These are phyloP conservation scores for Rhynchonycteris naso DNA, from an alignment of 2,797 vertebrate species.

Conservation along the genomic window DNA sequence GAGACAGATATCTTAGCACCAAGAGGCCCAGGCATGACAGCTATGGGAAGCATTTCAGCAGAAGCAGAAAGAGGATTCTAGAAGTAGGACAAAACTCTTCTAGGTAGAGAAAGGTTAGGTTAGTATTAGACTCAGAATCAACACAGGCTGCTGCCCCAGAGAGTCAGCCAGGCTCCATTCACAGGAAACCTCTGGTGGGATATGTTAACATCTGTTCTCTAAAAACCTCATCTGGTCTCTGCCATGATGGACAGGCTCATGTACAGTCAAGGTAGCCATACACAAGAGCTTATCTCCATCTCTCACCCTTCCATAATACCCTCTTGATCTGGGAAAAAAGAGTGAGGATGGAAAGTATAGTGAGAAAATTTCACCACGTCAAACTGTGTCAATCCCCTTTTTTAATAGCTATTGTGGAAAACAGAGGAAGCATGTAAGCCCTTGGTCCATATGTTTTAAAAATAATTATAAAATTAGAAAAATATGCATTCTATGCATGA, in stretches of 20 bases:
- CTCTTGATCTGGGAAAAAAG: background rate
- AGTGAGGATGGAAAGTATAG: background rate
- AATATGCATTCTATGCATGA: conserved; percentile 80
- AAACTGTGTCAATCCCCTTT: conserved; percentile 1
- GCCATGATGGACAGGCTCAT: background rate
- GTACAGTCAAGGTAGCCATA: background rate
- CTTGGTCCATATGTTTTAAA: conserved; percentile 65
- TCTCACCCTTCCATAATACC: background rate
- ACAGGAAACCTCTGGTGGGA: background rate
- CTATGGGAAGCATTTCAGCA: background rate
- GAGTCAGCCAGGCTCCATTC: background rate
- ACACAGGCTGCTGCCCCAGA: background rate
- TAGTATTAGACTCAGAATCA: background rate
- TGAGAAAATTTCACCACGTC: conserved; percentile 54
- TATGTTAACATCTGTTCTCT: background rate
- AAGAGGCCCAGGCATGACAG: background rate
- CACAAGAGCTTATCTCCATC: conserved; percentile 13
- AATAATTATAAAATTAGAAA: conserved; percentile 76
- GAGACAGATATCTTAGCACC: background rate
- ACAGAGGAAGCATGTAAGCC: conserved; percentile 73
- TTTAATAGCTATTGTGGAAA: conserved; percentile 64
- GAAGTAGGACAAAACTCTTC: background rate
- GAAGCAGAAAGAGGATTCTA: background rate
- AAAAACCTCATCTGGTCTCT: background rate
- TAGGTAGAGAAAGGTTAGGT: background rate